phyloP scores from a whole-genome alignment of 2,113 vertebrate species.

The Brachypodius melanocephalos region DNA sequence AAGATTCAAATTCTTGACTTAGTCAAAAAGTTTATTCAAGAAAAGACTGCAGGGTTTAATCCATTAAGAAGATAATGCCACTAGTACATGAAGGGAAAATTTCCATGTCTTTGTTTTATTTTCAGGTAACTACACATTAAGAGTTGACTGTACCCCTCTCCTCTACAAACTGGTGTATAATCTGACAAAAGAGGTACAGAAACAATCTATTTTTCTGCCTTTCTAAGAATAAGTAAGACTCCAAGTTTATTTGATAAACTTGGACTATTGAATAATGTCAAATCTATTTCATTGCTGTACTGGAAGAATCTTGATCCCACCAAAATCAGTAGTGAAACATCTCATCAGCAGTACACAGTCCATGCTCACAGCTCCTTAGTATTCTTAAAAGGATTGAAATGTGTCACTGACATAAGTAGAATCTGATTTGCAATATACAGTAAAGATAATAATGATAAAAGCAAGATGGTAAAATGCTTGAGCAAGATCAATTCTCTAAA shows the following conservation, averaged over 20 bases:
- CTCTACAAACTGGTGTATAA: conserved; percentile 88
- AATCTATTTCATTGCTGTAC: not conserved
- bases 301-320: not conserved
- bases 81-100: not conserved
- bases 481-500: not conserved
- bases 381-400: not conserved
- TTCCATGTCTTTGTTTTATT: conserved; percentile 43
- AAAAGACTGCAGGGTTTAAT: not conserved
- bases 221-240: not conserved
- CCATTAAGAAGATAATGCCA: not conserved
- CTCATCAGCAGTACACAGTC: not conserved
- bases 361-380: not conserved
- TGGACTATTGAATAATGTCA: not conserved
- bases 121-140: conserved; percentile 93
- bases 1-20: not conserved
- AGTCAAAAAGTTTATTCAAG: not conserved
- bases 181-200: conserved; percentile 87
- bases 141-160: conserved; percentile 93
- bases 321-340: not conserved
- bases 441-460: not conserved
- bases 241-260: not conserved
- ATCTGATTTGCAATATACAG: not conserved
- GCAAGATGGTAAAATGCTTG: not conserved
- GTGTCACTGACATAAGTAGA: not conserved
- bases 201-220: not conserved